Percentiles rank a stretch among this genome's conserved stretches.
Conservation (phyloP, 2,888 invertebrate genomes). For the Pachydiplax longipennis region DNA sequence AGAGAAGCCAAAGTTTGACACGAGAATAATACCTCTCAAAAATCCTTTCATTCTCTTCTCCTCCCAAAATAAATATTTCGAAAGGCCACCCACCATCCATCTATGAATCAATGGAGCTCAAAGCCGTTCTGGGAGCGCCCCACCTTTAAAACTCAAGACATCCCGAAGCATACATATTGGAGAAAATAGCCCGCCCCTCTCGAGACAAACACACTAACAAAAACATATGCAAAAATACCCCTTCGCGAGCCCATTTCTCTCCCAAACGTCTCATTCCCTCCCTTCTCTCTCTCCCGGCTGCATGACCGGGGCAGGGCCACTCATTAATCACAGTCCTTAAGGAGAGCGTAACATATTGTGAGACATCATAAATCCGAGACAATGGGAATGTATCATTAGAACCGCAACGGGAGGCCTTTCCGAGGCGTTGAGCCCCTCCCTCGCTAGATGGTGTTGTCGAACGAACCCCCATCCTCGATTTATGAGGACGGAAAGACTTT, state of each 20-base stretch:
- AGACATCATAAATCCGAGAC: slow-evolving; percentile 42
- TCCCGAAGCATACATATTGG: not conserved
- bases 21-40: too few relatives aligned
- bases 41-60: too few relatives aligned
- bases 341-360: slow-evolving; percentile 45
- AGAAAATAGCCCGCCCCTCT: not conserved
- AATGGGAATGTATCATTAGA: slow-evolving; percentile 44
- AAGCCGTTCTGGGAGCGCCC: not conserved
- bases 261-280: slow-evolving; percentile 31
- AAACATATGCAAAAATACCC: slow-evolving; percentile 18
- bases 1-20: too few relatives aligned
- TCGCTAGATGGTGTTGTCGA: slow-evolving; percentile 24
- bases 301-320: slow-evolving; percentile 3
- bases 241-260: slow-evolving; percentile 12
- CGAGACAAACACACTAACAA: not conserved
- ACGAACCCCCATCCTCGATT: not conserved
- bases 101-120: not conserved
- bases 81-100: too few relatives aligned
- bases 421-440: slow-evolving; percentile 24
- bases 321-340: slow-evolving; percentile 42
- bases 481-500: not conserved
- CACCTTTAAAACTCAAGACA: not conserved
- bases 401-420: slow-evolving; percentile 26
- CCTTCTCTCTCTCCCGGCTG: not conserved
- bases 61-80: too few relatives aligned